Conservation (phyloP, 1,140 invertebrate species). For the Centruroides vittatus region DNA sequence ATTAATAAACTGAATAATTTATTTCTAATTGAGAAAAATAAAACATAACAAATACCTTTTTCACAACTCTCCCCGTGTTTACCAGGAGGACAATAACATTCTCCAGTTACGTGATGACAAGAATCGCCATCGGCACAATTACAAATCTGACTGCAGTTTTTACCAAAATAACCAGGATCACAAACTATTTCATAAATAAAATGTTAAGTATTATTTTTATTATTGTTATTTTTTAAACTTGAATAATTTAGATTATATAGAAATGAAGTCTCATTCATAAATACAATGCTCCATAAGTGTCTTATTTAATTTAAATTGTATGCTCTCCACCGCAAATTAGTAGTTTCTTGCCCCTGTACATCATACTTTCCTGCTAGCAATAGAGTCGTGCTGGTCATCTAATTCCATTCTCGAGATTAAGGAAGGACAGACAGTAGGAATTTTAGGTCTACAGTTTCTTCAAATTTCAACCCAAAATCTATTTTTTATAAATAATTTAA, state of each 20-base stretch:
- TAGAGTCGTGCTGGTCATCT: too few species aligned
- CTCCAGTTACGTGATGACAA: constrained; percentile 70
- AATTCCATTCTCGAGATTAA: too few species aligned
- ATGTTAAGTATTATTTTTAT: background rate
- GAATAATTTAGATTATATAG: background rate
- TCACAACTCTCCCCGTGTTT: constrained; percentile 66
- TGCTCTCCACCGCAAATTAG: too few species aligned
- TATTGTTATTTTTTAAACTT: background rate
- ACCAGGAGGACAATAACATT: constrained; percentile 73
- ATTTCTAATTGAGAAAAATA: background rate
- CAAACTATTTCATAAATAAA: constrained; percentile 7
- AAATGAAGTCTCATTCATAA: constrained; percentile 22
- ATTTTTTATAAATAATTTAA: too few species aligned
- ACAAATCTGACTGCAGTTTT: constrained; percentile 54
- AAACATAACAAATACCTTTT: constrained; percentile 23
- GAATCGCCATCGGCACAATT: constrained; percentile 44
- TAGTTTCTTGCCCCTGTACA: too few species aligned
- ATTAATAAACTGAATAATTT: background rate
- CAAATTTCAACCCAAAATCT: too few species aligned
- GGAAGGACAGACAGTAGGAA: too few species aligned
- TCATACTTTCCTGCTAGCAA: too few species aligned
- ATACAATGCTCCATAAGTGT: too few species aligned
- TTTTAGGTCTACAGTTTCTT: too few species aligned
- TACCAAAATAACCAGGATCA: constrained; percentile 44
- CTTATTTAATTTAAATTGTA: too few species aligned